Conservation (phyloP, 2,113 vertebrate species). For the Orientallactaga bullata region DNA sequence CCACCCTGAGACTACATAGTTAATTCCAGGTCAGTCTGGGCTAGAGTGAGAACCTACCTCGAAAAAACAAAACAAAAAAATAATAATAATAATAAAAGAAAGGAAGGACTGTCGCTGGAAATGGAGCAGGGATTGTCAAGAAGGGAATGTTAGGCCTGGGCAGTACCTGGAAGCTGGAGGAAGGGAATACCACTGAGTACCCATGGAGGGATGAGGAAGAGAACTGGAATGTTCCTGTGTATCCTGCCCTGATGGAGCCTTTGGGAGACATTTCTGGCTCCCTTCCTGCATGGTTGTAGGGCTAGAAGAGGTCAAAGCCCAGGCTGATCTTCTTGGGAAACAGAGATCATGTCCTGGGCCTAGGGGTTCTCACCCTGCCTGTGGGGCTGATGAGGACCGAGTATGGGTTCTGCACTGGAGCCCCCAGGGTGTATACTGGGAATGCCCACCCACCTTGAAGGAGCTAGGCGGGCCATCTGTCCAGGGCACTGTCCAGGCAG, state of each 20-base stretch:
- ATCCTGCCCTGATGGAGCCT: constrained; percentile 2
- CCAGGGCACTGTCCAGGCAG: not conserved
- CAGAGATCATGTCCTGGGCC: not conserved
- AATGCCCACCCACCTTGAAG: not conserved
- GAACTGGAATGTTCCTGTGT: constrained; percentile 49
- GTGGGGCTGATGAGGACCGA: not conserved
- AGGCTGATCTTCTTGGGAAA: not conserved
- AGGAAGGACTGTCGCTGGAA: too few species aligned
- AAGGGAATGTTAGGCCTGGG: constrained; percentile 31
- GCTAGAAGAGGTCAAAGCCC: not conserved
- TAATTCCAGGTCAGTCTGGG: too few species aligned
- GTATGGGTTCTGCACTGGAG: not conserved
- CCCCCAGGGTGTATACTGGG: not conserved
- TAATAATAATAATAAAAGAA: too few species aligned
- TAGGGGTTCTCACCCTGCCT: not conserved
- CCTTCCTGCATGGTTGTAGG: not conserved
- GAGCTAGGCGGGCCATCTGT: not conserved
- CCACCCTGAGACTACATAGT: too few species aligned
- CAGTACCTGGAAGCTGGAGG: constrained; percentile 53
- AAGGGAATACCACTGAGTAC: constrained; percentile 17
- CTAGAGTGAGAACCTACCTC: too few species aligned
- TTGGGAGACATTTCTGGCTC: constrained; percentile 32
- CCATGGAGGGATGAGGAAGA: constrained; percentile 17
- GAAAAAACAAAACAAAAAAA: too few species aligned
- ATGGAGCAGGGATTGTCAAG: not conserved